Conservation (phyloP, 2,888 invertebrate species). For the Drosophila gaucha region DNA sequence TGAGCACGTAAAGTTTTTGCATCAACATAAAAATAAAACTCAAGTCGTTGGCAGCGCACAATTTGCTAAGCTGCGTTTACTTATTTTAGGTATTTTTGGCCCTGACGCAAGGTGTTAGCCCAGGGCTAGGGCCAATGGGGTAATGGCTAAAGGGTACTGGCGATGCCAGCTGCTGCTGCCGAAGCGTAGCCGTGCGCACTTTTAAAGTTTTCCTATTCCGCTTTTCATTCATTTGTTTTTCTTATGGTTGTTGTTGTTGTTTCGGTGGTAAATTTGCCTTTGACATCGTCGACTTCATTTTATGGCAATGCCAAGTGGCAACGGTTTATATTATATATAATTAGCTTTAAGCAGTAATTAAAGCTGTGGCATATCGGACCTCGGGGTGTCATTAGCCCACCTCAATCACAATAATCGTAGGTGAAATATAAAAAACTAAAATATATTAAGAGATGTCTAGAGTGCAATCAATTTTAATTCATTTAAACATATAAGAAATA, state of each 20-base stretch:
- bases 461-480: neutral
- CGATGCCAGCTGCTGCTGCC: constrained; percentile 35
- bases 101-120: constrained; percentile 4
- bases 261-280: constrained; percentile 38
- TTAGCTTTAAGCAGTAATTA: constrained; percentile 56
- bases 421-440: neutral
- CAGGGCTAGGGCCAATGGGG: neutral
- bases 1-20: constrained; percentile 69
- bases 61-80: constrained; percentile 69
- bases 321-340: constrained; percentile 43
- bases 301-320: constrained; percentile 30
- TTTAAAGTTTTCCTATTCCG: constrained; percentile 40
- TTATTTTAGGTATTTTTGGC: constrained; percentile 41
- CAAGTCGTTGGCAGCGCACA: constrained; percentile 63
- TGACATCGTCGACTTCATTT: constrained; percentile 49
- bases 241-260: neutral
- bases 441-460: neutral
- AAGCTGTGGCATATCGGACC: constrained; percentile 30
- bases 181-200: constrained; percentile 20
- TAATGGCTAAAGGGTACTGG: constrained; percentile 16
- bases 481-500: neutral
- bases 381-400: constrained; percentile 14
- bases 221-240: neutral
- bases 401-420: constrained; percentile 19
- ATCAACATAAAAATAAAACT: constrained; percentile 70